These are phyloP conservation scores for Notiomystis cincta DNA, from an alignment of 2,113 vertebrate species.

Conservation along the genomic window DNA sequence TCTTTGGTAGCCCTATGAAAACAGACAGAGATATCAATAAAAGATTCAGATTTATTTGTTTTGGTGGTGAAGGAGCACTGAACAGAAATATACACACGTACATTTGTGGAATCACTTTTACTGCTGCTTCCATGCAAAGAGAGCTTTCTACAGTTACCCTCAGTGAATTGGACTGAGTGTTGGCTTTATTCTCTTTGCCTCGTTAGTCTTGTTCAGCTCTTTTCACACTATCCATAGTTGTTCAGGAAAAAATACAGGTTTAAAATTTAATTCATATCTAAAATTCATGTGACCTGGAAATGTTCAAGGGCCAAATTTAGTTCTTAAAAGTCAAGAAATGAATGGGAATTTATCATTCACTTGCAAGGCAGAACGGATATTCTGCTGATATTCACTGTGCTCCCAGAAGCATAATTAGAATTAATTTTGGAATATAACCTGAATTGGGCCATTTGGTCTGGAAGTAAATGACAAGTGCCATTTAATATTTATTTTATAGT, in stretches of 20 bases:
- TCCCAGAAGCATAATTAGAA: slow-evolving; percentile 1
- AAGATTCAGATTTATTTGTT: background rate
- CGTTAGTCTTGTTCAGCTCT: background rate
- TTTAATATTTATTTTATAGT: background rate
- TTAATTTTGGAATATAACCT: background rate
- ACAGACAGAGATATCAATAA: background rate
- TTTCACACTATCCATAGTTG: background rate
- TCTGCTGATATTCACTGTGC: background rate
- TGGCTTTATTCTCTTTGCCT: background rate
- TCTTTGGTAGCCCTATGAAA: background rate
- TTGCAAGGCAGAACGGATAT: background rate
- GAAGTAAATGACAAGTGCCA: background rate
- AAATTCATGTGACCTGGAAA: background rate
- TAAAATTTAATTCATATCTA: background rate
- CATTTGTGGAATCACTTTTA: background rate
- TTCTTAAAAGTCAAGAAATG: background rate
- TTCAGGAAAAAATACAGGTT: background rate
- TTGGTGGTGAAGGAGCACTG: background rate
- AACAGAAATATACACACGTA: background rate
- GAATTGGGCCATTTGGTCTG: background rate
- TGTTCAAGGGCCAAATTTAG: background rate
- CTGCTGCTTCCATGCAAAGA: background rate
- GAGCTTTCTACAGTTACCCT: background rate
- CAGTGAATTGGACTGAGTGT: background rate
- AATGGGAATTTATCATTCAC: background rate